Conservation (phyloP, 1,140 invertebrate genomes). For the Hyposmocoma kahamanoa region DNA sequence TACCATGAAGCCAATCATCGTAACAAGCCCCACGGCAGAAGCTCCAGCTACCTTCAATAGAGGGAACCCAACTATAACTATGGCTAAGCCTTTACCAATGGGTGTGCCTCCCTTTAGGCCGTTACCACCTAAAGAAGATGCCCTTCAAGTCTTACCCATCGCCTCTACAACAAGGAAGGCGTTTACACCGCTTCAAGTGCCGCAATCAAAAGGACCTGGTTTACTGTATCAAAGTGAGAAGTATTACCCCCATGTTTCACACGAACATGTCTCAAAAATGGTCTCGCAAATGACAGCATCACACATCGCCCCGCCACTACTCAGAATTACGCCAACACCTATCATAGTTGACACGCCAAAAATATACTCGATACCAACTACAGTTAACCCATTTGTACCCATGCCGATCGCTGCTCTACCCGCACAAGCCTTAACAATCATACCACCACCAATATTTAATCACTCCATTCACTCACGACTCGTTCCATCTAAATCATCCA, state of each 20-base stretch:
- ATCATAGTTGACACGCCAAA: conserved; percentile 37
- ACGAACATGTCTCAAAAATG: conserved; percentile 58
- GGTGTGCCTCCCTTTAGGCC: conserved; percentile 84
- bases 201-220: conserved; percentile 45
- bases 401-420: conserved; percentile 58
- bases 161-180: conserved; percentile 43
- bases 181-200: conserved; percentile 43
- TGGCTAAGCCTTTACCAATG: conserved; percentile 71
- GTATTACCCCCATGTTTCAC: conserved; percentile 40
- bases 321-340: conserved; percentile 52
- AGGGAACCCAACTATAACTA: conserved; percentile 50
- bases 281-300: conserved; percentile 59
- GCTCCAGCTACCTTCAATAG: conserved; percentile 18
- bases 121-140: conserved; percentile 77
- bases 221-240: conserved; percentile 62
- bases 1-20: conserved; percentile 57
- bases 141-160: conserved; percentile 61
- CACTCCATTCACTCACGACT: conserved; percentile 26
- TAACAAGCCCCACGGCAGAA: conserved; percentile 32
- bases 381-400: conserved; percentile 67
- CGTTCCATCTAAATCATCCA: conserved; percentile 27
- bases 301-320: conserved; percentile 33
- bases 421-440: conserved; percentile 52
- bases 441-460: conserved; percentile 51
- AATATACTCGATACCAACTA: conserved; percentile 69